Evolutionary conservation across 2,888 invertebrate species (phyloP).

Genomic region (Amblyjoppa fuscipennis): DNA sequence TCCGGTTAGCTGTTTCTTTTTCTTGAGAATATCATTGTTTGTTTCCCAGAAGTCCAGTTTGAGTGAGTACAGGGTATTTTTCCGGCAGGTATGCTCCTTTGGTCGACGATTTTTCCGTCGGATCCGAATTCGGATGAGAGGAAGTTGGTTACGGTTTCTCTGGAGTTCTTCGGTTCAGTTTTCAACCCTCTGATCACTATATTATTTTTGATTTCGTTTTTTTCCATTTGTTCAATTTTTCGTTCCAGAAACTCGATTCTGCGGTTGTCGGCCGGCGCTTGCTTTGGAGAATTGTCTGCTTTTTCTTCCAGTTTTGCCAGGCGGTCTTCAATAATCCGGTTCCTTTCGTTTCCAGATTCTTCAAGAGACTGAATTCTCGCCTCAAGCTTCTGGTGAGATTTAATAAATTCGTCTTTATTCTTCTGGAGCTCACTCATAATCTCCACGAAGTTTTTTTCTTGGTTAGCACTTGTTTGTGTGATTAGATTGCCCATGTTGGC

Average conservation of each 20-base stretch:
- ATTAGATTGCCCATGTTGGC: conserved; percentile 8
- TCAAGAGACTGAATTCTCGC: conserved; percentile 7
- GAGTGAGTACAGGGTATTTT: background rate
- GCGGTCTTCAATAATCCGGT: background rate
- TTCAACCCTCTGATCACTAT: background rate
- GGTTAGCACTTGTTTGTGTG: conserved; percentile 4
- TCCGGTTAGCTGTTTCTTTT: conserved; percentile 1
- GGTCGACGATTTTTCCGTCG: too few species aligned
- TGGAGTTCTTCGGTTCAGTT: background rate
- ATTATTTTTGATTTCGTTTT: conserved; percentile 3
- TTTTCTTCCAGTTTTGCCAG: background rate
- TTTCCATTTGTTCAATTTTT: conserved; percentile 5
- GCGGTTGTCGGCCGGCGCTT: background rate
- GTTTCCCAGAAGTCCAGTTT: conserved; percentile 30
- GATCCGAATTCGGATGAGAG: too few species aligned
- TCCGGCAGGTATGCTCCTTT: too few species aligned
- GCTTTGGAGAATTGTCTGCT: background rate
- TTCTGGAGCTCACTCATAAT: conserved; percentile 15
- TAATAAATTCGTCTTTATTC: background rate
- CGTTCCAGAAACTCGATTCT: conserved; percentile 19
- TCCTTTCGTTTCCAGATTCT: conserved; percentile 12
- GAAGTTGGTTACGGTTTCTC: too few species aligned
- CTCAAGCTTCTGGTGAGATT: background rate
- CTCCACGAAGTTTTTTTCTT: conserved; percentile 28
- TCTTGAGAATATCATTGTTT: conserved; percentile 11